phyloP scores from a whole-genome alignment of 2,797 vertebrate species.

The Premnoplex brunnescens region DNA sequence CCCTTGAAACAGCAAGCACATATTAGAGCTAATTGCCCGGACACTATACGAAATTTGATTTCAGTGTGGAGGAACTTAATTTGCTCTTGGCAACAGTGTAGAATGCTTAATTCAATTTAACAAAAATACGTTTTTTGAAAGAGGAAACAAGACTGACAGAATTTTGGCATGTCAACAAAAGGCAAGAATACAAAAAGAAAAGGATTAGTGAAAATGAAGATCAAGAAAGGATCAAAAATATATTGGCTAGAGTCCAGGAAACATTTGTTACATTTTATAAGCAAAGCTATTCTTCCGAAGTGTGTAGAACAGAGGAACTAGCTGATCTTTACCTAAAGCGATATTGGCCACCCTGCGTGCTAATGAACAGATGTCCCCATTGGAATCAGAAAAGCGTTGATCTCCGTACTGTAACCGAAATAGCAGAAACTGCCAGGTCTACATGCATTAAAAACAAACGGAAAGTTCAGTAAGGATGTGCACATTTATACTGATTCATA shows the following conservation, averaged over 20 bases:
- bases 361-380: constrained; percentile 49
- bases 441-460: background rate
- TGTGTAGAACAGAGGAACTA: constrained; percentile 75
- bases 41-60: constrained; percentile 61
- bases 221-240: constrained; percentile 80
- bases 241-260: constrained; percentile 75
- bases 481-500: background rate
- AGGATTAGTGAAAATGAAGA: constrained; percentile 82
- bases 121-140: constrained; percentile 73
- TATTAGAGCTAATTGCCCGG: constrained; percentile 51
- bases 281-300: constrained; percentile 74
- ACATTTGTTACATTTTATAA: constrained; percentile 78
- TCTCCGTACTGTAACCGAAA: background rate
- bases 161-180: constrained; percentile 82
- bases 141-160: constrained; percentile 79
- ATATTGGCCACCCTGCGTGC: constrained; percentile 52
- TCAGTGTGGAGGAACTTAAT: constrained; percentile 65
- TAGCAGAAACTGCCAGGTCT: constrained; percentile 25
- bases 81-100: constrained; percentile 70
- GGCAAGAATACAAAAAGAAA: constrained; percentile 78
- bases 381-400: constrained; percentile 37
- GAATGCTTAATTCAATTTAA: constrained; percentile 76
- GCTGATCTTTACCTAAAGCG: constrained; percentile 74
- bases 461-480: background rate
- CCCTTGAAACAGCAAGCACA: constrained; percentile 37